These are phyloP conservation scores for Bovichtus variegatus DNA, from an alignment of 2,797 vertebrate species.

Conservation along the genomic window DNA sequence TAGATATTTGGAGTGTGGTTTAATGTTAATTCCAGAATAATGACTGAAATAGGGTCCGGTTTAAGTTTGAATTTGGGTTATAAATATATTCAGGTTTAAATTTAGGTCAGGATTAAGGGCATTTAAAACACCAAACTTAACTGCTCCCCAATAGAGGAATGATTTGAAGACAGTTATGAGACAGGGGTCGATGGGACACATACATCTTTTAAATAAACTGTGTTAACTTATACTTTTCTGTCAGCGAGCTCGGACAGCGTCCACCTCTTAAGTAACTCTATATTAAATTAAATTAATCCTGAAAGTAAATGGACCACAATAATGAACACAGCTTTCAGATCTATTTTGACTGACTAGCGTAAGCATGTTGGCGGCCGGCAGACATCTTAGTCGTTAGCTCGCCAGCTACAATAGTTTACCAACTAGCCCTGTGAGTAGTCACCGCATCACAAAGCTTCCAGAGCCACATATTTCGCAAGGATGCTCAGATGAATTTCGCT, in stretches of 20 bases:
- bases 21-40: background rate
- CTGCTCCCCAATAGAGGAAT: too few relatives aligned
- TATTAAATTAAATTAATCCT: background rate
- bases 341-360: background rate
- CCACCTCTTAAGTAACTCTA: background rate
- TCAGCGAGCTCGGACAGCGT: background rate
- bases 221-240: background rate
- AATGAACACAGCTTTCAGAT: background rate
- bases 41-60: background rate
- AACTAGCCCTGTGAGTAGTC: background rate
- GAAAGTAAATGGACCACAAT: background rate
- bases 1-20: background rate
- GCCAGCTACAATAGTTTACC: background rate
- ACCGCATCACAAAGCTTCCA: background rate
- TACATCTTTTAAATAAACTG: background rate
- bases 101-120: background rate
- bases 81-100: background rate
- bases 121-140: background rate
- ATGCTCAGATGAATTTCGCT: background rate
- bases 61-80: background rate
- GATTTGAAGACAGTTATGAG: too few relatives aligned
- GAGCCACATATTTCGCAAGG: background rate
- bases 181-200: too few relatives aligned
- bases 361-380: too few relatives aligned
- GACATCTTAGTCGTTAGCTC: background rate